A percentile compares a stretch with the other conserved stretches of the same genome.
Conservation (phyloP, 2,797 vertebrate species). For the Uromys caudimaculatus region DNA sequence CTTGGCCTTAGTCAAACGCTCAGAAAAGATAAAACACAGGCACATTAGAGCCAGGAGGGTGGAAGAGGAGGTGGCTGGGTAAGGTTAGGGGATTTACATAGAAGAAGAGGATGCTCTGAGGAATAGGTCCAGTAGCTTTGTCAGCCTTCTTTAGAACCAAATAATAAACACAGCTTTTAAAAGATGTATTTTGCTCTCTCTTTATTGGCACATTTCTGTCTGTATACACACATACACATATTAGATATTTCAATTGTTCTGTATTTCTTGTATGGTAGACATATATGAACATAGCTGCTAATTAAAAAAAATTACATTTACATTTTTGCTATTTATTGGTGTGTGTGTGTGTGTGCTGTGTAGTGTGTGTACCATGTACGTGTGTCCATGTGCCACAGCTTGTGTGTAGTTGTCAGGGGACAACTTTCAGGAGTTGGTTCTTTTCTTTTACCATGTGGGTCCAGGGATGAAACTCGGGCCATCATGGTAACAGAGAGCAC, state of each 20-base stretch:
- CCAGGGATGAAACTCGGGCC: background rate
- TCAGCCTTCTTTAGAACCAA: conserved; percentile 11
- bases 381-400: background rate
- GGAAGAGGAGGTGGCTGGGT: background rate
- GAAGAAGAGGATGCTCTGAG: background rate
- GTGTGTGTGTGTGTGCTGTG: too few relatives aligned
- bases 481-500: background rate
- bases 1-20: background rate
- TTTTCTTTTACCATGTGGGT: background rate
- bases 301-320: background rate
- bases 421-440: background rate
- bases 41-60: background rate
- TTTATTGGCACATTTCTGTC: conserved; percentile 19
- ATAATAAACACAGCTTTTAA: background rate
- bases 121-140: background rate
- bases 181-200: background rate
- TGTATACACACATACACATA: background rate
- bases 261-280: background rate
- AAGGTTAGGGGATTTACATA: background rate
- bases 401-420: background rate
- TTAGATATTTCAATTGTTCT: conserved; percentile 54
- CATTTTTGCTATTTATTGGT: background rate
- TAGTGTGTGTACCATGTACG: background rate
- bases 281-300: background rate
- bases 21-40: background rate